Evolutionary conservation across 2,888 invertebrate genomes (phyloP).

Genomic region (Eurytoma californica): DNA sequence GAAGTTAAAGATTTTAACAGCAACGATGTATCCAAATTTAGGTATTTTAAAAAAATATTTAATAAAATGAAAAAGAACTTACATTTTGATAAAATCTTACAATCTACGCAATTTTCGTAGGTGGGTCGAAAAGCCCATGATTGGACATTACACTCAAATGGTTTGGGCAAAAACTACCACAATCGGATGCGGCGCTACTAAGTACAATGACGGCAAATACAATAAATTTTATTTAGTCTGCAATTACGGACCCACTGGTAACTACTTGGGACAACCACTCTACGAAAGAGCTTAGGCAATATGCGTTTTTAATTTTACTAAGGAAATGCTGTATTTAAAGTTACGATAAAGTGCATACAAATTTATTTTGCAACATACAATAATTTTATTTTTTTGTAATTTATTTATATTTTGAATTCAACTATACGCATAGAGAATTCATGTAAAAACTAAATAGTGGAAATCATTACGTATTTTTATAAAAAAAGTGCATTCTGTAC

Average conservation of each 20-base stretch:
- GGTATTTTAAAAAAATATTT: slow-evolving; percentile 37
- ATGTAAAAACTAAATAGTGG: too few species aligned
- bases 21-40: slow-evolving; percentile 36
- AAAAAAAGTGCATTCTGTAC: too few species aligned
- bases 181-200: slow-evolving; percentile 76
- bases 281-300: slow-evolving; percentile 59
- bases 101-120: background rate
- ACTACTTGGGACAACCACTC: slow-evolving; percentile 65
- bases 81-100: background rate
- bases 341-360: too few species aligned
- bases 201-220: slow-evolving; percentile 64
- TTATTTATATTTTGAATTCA: too few species aligned
- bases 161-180: slow-evolving; percentile 75
- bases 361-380: too few species aligned
- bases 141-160: slow-evolving; percentile 75
- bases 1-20: slow-evolving; percentile 68
- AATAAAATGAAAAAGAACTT: background rate
- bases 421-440: too few species aligned
- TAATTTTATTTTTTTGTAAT: too few species aligned
- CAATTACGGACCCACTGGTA: slow-evolving; percentile 75
- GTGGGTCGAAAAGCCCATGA: slow-evolving; percentile 17
- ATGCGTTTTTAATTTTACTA: too few species aligned
- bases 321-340: too few species aligned
- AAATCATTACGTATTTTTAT: too few species aligned
- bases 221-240: slow-evolving; percentile 70